These are phyloP conservation scores for Taeniopygia guttata DNA, from an alignment of 2,797 vertebrate genomes.

Conservation along the genomic window DNA sequence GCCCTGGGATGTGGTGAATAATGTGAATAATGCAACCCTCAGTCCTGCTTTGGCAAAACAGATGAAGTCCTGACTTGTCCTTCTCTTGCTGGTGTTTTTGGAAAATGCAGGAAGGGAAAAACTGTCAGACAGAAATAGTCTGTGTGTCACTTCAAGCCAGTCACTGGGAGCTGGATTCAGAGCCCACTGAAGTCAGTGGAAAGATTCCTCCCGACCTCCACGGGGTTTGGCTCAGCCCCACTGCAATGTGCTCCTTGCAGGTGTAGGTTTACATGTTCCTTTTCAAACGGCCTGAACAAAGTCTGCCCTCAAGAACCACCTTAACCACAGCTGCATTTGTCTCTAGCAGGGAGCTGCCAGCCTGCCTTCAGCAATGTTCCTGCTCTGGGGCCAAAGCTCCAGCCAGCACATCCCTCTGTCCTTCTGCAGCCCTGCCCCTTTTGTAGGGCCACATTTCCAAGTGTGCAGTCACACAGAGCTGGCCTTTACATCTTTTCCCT, in stretches of 20 bases:
- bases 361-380: slow-evolving; percentile 4
- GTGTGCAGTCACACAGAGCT: not conserved
- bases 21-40: slow-evolving; percentile 21
- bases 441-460: not conserved
- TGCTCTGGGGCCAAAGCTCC: not conserved
- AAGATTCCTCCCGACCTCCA: slow-evolving; percentile 13
- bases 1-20: not conserved
- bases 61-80: slow-evolving; percentile 28
- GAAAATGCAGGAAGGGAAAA: slow-evolving; percentile 41
- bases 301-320: slow-evolving; percentile 27
- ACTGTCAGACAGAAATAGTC: slow-evolving; percentile 21
- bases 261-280: not conserved
- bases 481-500: not conserved
- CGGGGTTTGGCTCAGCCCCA: not conserved
- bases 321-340: slow-evolving; percentile 13
- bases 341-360: not conserved
- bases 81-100: slow-evolving; percentile 29
- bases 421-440: not conserved
- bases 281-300: slow-evolving; percentile 7
- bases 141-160: slow-evolving; percentile 23
- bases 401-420: slow-evolving; percentile 2
- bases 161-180: not conserved
- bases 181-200: slow-evolving; percentile 44
- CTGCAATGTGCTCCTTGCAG: not conserved
- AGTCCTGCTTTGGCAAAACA: slow-evolving; percentile 26